Evolutionary conservation across 2,797 vertebrate genomes (phyloP), one percentile per base, ranked within the genome.

Genomic region (Clarias platycephalus): DNA sequence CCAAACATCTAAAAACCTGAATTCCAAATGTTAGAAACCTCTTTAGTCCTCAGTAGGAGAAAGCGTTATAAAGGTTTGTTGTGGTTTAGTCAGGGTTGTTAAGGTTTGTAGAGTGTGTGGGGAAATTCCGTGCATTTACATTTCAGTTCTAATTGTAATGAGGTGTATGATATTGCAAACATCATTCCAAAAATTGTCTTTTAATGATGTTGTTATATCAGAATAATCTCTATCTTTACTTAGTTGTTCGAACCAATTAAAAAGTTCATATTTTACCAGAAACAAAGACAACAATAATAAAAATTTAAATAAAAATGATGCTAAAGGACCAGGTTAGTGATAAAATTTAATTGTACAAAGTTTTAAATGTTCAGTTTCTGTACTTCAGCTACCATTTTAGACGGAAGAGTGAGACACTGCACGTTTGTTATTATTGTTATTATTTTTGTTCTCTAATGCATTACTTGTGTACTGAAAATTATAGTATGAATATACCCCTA

Each of bases 391-490:
- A 55, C 16, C 16, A 20, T 55, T 55, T 75, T 31, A 20, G 26
- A 75, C 71, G 8, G 12, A 72, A 16, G 37, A 71, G 15, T 28
- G 49, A 53, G 20, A 60, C 55, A 37, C 55, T 77, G 75, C 6
- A 7, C 62, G 40, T 62, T 0, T 5, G 57, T 76, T 57, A 3
- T 74, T 55, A 13, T 1, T 55, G 1, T 68, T 68, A 22, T 68
- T 49, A 13, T n/a, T 37, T 77, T 62, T 62, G 57, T 60, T 62
- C 22, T 3, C 18, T 53, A 64, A 53, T 49, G 15, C 62, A 49
- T n/a, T 62, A 66, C 37, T 64, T 64, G 60, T 62, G 22, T 66
- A 66, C n/a, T 64, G 62, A 80, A 80, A 28, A 28, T 49, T 26
- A 4, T 80, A 49, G 10, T 2, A 16, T 3, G 20, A 5, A 60